phyloP scores from a whole-genome alignment of 2,797 vertebrate species.

The Delichon dasypus region DNA sequence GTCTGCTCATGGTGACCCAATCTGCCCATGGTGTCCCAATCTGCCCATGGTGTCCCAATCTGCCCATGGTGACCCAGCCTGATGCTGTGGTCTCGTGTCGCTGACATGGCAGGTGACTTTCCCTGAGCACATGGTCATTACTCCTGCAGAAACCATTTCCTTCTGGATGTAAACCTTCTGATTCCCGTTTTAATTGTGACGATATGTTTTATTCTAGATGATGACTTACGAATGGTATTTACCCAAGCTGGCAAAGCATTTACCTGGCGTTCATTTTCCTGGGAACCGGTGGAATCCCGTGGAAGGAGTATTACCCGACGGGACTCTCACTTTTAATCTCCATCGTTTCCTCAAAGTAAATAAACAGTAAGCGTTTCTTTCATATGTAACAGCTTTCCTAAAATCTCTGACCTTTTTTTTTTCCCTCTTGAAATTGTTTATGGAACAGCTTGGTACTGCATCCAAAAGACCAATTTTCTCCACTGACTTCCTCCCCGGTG shows the following conservation, averaged over 20 bases:
- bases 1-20: rapidly evolving
- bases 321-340: constrained; percentile 89
- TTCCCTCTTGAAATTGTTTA: constrained; percentile 61
- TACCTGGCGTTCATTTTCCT: constrained; percentile 86
- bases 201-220: constrained; percentile 80
- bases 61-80: neutral
- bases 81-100: neutral
- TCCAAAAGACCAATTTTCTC: constrained; percentile 76
- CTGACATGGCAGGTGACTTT: neutral
- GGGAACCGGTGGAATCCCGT: constrained; percentile 88
- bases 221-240: constrained; percentile 98
- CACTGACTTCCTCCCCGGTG: constrained; percentile 60
- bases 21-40: neutral
- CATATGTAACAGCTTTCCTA: constrained; percentile 68
- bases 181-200: neutral
- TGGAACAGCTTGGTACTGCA: constrained; percentile 67
- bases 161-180: neutral
- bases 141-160: neutral
- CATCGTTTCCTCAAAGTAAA: constrained; percentile 90
- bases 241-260: constrained; percentile 86
- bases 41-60: neutral
- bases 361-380: constrained; percentile 84
- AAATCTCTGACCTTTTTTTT: constrained; percentile 54
- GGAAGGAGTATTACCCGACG: constrained; percentile 70
- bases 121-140: neutral